These are phyloP conservation scores for Oreochromis spilurus DNA, from an alignment of 2,113 vertebrate genomes.

Conservation along the genomic window DNA sequence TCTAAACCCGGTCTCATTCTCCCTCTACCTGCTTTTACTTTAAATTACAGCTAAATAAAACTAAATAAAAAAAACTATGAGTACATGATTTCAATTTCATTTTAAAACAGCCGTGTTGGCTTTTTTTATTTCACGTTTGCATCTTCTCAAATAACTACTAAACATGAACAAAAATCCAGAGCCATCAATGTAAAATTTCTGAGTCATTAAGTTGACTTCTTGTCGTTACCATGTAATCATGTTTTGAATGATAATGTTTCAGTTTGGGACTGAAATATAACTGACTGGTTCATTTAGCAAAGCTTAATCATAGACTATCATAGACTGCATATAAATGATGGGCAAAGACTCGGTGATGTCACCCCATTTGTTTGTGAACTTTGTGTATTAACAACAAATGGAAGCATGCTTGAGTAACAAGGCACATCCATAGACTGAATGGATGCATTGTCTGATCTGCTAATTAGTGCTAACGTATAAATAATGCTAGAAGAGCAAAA, in stretches of 20 bases:
- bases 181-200: fast-evolving
- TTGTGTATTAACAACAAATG: not conserved
- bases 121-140: not conserved
- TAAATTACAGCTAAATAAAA: not conserved
- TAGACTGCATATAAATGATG: not conserved
- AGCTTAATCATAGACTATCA: not conserved
- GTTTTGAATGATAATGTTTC: not conserved
- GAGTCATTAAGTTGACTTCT: not conserved
- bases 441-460: not conserved
- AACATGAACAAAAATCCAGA: not conserved
- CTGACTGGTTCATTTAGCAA: not conserved
- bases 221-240: not conserved
- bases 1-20: not conserved
- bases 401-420: not conserved
- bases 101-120: not conserved
- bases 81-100: not conserved
- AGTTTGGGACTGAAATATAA: not conserved
- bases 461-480: not conserved
- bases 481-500: not conserved
- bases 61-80: not conserved
- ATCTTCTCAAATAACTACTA: not conserved
- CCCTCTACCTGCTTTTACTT: not conserved
- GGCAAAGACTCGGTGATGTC: not conserved
- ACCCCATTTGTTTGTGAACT: not conserved
- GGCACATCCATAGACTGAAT: too few relatives aligned